Percentiles rank a stretch among this genome's conserved stretches.
Evolutionary conservation across 1,140 invertebrate species (phyloP).

Genomic region (Drosophila pallidifrons): DNA sequence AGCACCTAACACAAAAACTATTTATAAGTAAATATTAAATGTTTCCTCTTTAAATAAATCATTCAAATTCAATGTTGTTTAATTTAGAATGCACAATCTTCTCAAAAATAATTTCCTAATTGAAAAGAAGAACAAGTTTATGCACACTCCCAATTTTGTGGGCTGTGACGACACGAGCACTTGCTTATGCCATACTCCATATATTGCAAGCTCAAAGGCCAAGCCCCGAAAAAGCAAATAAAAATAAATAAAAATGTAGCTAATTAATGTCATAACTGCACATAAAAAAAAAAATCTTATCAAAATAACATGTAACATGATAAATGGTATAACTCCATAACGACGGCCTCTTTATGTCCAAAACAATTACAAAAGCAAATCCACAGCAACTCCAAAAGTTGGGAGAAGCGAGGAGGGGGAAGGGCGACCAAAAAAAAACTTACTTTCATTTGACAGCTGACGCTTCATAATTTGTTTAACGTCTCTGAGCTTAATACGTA

Average conservation of each 20-base stretch:
- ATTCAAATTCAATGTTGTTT: not conserved
- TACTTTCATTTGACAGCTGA: slow-evolving; percentile 63
- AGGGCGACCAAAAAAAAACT: slow-evolving; percentile 25
- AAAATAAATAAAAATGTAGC: slow-evolving; percentile 11
- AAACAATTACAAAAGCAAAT: slow-evolving; percentile 45
- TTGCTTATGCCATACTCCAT: not conserved
- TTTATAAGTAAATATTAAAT: no score
- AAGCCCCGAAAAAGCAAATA: slow-evolving; percentile 2
- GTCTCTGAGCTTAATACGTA: slow-evolving; percentile 69
- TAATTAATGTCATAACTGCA: slow-evolving; percentile 34
- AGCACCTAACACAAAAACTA: not conserved
- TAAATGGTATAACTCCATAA: slow-evolving; percentile 30
- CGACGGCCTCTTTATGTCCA: slow-evolving; percentile 15
- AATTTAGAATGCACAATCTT: not conserved
- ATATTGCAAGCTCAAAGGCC: not conserved
- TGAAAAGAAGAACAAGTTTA: not conserved
- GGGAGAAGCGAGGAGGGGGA: slow-evolving; percentile 33
- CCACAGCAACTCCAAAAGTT: slow-evolving; percentile 3
- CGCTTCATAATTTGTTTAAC: slow-evolving; percentile 67
- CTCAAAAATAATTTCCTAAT: not conserved
- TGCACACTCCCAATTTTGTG: not conserved
- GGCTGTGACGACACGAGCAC: not conserved
- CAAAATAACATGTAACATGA: slow-evolving; percentile 47
- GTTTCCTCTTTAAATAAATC: not conserved
- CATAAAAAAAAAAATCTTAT: slow-evolving; percentile 15